These are phyloP conservation scores for Nephrotoma flavescens DNA, from an alignment of 2,888 invertebrate species.

Conservation along the genomic window DNA sequence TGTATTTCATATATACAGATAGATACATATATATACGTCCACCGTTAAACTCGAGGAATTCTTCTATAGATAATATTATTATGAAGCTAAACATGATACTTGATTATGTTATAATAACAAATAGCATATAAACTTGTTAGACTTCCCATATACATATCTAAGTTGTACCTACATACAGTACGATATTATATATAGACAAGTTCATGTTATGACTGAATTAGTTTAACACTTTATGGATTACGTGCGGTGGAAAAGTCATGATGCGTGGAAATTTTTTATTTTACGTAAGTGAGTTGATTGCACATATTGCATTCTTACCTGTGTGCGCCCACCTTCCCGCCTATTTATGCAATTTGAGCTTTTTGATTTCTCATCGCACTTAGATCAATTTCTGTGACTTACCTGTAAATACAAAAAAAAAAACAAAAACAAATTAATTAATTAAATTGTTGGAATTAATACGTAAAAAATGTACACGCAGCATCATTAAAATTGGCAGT, in stretches of 20 bases:
- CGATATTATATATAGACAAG: background rate
- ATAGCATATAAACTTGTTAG: background rate
- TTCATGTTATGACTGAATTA: background rate
- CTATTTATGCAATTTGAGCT: background rate
- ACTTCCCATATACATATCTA: background rate
- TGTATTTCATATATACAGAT: background rate
- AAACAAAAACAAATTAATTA: background rate
- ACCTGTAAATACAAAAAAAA: background rate
- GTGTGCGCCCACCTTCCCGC: background rate
- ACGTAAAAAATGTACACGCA: background rate
- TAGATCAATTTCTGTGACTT: background rate
- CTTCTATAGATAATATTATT: background rate
- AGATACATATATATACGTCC: background rate
- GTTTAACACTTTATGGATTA: background rate
- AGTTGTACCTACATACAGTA: background rate
- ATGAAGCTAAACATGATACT: background rate
- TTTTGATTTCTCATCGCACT: background rate
- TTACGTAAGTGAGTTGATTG: background rate
- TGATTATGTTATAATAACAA: background rate
- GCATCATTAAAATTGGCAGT: background rate
- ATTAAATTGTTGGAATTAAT: background rate
- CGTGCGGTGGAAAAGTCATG: background rate
- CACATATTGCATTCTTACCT: background rate
- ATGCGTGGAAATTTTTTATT: background rate
- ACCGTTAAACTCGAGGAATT: background rate